Conservation (phyloP, 30 jellyfish, hydroid and myxozoan genomes). For the Mastigias papua region DNA sequence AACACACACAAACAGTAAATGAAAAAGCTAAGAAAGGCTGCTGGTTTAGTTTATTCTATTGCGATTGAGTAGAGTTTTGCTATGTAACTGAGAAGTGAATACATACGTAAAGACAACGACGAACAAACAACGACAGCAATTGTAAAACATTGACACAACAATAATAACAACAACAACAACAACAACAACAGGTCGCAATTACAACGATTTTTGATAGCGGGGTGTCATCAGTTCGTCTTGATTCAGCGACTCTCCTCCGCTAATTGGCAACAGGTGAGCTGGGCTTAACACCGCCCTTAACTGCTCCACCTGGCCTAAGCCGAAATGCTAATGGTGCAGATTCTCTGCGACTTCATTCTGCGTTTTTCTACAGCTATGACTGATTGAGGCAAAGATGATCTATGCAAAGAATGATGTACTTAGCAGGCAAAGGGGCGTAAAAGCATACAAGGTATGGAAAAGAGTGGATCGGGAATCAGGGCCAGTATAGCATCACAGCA, state of each 20-base stretch:
- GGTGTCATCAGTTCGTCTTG: conserved; percentile 49
- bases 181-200: neutral
- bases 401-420: too few species aligned
- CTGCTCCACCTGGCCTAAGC: conserved; percentile 67
- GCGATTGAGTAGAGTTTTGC: too few species aligned
- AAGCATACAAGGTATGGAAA: neutral
- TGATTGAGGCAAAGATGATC: neutral
- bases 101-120: neutral
- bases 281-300: conserved; percentile 47
- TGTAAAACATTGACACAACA: neutral
- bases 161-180: neutral
- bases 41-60: too few species aligned
- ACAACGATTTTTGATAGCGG: conserved; percentile 54
- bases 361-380: neutral
- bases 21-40: too few species aligned
- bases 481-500: neutral
- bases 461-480: neutral
- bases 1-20: neutral
- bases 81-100: neutral
- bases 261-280: conserved; percentile 63
- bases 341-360: neutral
- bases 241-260: conserved; percentile 72
- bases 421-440: neutral
- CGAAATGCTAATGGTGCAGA: conserved; percentile 32
- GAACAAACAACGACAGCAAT: neutral